A percentile compares a stretch with the other conserved stretches of the same genome.
Evolutionary conservation across 2,797 vertebrate species (phyloP).

Genomic region (Clarias platycephalus): DNA sequence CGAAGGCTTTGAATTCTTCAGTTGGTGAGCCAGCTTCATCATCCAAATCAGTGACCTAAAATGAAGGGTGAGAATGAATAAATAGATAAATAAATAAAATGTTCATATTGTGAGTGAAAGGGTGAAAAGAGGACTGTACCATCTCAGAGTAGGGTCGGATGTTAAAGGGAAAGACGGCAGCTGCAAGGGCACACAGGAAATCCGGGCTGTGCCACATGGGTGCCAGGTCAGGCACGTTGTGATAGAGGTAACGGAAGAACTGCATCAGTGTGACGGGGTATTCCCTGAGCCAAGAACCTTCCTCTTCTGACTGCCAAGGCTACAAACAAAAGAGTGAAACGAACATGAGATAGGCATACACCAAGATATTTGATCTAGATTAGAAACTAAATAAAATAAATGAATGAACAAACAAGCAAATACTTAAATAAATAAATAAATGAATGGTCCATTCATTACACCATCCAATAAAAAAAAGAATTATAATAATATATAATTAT

Average conservation of each 20-base stretch:
- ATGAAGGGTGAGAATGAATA: not conserved
- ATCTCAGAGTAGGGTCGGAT: slow-evolving; percentile 97
- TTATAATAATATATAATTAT: not conserved
- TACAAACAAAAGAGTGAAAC: slow-evolving; percentile 56
- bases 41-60: slow-evolving; percentile 89
- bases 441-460: too few species aligned
- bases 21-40: slow-evolving; percentile 93
- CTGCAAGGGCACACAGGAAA: slow-evolving; percentile 92
- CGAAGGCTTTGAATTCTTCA: slow-evolving; percentile 95
- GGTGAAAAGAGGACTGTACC: slow-evolving; percentile 67
- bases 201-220: slow-evolving; percentile 96
- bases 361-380: not conserved
- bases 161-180: slow-evolving; percentile 95
- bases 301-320: slow-evolving; percentile 99
- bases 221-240: slow-evolving; percentile 90
- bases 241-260: slow-evolving; percentile 96
- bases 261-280: slow-evolving; percentile 98
- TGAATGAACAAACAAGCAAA: too few species aligned
- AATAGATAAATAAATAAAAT: not conserved
- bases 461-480: not conserved
- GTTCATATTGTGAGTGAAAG: not conserved
- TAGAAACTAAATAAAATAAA: not conserved
- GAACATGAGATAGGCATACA: not conserved
- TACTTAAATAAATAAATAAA: not conserved
- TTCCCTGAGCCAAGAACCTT: slow-evolving; percentile 97